These are phyloP conservation scores for Copidosoma aretas DNA, from an alignment of 2,888 invertebrate species.

Conservation along the genomic window DNA sequence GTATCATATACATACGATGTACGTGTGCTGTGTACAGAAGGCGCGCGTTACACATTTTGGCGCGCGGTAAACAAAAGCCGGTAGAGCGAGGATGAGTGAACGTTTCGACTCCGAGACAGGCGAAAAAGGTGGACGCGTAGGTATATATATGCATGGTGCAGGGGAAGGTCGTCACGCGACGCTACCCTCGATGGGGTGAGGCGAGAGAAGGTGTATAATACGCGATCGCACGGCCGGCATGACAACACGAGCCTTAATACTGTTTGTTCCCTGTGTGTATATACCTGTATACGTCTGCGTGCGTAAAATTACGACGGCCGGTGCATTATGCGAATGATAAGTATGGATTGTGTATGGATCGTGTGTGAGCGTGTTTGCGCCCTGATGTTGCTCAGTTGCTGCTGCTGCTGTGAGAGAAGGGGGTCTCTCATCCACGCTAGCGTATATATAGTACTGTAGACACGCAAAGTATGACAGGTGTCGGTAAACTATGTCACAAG, in stretches of 20 bases:
- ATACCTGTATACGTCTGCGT: too few species aligned
- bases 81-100: too few species aligned
- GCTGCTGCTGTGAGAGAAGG: slow-evolving; percentile 13
- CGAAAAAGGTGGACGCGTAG: slow-evolving; percentile 38
- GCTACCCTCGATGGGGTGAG: slow-evolving; percentile 49
- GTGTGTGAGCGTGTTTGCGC: slow-evolving; percentile 9
- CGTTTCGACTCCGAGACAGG: not conserved
- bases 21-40: too few species aligned
- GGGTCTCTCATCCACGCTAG: slow-evolving; percentile 9
- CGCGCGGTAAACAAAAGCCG: too few species aligned
- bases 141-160: too few species aligned
- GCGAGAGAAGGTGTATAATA: slow-evolving; percentile 30
- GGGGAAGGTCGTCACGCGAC: slow-evolving; percentile 54
- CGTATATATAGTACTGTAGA: slow-evolving; percentile 44
- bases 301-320: slow-evolving; percentile 9
- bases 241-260: slow-evolving; percentile 9
- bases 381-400: too few species aligned
- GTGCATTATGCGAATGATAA: not conserved
- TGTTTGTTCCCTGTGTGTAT: slow-evolving; percentile 24
- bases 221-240: slow-evolving; percentile 16
- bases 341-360: too few species aligned
- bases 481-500: slow-evolving; percentile 59
- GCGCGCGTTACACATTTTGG: too few species aligned
- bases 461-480: slow-evolving; percentile 62
- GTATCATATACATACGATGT: too few species aligned